Conservation (phyloP, 2,888 invertebrate species). For the Alviniconcha strummeri region DNA sequence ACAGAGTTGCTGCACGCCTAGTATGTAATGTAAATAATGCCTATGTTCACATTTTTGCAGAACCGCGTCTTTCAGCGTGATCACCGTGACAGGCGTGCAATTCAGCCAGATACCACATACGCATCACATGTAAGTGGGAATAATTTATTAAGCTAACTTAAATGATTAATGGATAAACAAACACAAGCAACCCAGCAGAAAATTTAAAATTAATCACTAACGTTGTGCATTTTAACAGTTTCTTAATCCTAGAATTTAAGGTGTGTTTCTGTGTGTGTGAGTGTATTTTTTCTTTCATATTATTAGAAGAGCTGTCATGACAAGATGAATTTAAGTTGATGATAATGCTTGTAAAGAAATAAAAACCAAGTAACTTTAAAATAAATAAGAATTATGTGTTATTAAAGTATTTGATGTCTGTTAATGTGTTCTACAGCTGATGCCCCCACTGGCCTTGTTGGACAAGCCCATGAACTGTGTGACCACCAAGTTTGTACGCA, state of each 20-base stretch:
- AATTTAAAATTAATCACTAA: too few relatives aligned
- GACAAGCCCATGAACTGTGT: slow-evolving; percentile 97
- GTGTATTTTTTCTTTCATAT: not conserved
- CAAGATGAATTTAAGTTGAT: too few relatives aligned
- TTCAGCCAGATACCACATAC: slow-evolving; percentile 97
- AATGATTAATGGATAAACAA: too few relatives aligned
- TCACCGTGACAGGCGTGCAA: slow-evolving; percentile 87
- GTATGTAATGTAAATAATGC: too few relatives aligned
- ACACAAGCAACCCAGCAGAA: too few relatives aligned
- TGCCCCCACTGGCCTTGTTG: slow-evolving; percentile 94
- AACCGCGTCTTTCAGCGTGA: slow-evolving; percentile 97
- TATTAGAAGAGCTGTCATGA: not conserved
- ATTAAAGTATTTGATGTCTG: not conserved
- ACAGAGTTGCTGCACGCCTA: too few relatives aligned
- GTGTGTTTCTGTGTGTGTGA: not conserved
- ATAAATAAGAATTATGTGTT: not conserved
- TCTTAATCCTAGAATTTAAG: too few relatives aligned
- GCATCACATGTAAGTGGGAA: slow-evolving; percentile 81
- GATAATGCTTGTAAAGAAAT: too few relatives aligned
- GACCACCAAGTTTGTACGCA: slow-evolving; percentile 90
- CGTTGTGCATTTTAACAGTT: too few relatives aligned
- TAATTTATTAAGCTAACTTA: too few relatives aligned
- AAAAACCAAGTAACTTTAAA: too few relatives aligned
- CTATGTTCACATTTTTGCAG: slow-evolving; percentile 73
- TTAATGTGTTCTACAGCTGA: slow-evolving; percentile 75